Percentiles rank a stretch among this genome's conserved stretches.
phyloP scores from a whole-genome alignment of 1,140 invertebrate species.

The Drosophila mojavensis region DNA sequence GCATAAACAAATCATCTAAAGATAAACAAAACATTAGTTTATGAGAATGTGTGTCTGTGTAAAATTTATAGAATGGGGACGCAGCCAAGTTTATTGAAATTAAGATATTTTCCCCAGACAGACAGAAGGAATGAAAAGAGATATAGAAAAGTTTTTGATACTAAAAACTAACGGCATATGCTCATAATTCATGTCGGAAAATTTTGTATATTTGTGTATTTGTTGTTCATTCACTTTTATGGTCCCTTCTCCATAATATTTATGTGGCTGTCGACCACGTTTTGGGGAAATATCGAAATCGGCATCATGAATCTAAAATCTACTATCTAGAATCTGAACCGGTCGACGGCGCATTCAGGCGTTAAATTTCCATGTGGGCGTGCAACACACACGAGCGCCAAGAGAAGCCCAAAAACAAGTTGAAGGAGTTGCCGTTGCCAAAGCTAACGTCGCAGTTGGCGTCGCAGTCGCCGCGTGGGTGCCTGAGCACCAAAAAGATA shows the following conservation, averaged over 20 bases:
- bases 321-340: conserved; percentile 40
- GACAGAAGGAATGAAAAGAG: background rate
- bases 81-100: conserved; percentile 64
- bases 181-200: conserved; percentile 64
- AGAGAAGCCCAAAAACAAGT: conserved; percentile 60
- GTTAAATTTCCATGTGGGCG: conserved; percentile 77
- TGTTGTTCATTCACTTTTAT: conserved; percentile 20
- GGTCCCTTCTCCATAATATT: conserved; percentile 27
- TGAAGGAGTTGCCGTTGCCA: conserved; percentile 41
- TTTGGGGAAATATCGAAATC: conserved; percentile 36
- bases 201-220: conserved; percentile 37
- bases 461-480: conserved; percentile 30
- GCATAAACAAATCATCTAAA: conserved; percentile 18
- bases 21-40: conserved; percentile 24
- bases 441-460: conserved; percentile 13
- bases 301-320: conserved; percentile 39
- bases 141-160: conserved; percentile 17
- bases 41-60: background rate
- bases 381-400: conserved; percentile 25
- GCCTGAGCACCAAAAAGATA: conserved; percentile 53
- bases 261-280: conserved; percentile 46
- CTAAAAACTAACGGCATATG: conserved; percentile 49
- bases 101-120: conserved; percentile 60
- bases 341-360: conserved; percentile 66
- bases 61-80: conserved; percentile 8